Conservation (phyloP, 2,888 invertebrate genomes). For the Aproaerema taeniolella region DNA sequence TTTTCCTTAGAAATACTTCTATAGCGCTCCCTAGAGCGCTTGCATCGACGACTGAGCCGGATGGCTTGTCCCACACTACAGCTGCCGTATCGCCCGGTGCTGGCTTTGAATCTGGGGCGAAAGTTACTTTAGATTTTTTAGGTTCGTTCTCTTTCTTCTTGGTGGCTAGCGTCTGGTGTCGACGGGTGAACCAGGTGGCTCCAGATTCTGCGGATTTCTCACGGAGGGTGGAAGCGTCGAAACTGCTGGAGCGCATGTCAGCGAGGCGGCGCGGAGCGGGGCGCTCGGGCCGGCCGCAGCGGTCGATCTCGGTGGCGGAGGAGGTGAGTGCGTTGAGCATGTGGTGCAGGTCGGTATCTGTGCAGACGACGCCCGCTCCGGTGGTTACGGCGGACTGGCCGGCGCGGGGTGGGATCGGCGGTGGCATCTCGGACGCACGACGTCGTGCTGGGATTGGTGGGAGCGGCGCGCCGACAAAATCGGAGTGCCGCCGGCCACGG, state of each 20-base stretch:
- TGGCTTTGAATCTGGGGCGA: constrained; percentile 80
- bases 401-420: constrained; percentile 53
- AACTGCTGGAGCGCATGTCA: constrained; percentile 89
- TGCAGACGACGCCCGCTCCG: constrained; percentile 83
- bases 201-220: constrained; percentile 66
- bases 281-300: constrained; percentile 80
- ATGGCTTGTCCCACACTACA: constrained; percentile 85
- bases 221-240: constrained; percentile 86
- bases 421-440: constrained; percentile 86
- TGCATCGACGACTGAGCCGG: constrained; percentile 87
- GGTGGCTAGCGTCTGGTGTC: constrained; percentile 86
- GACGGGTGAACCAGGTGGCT: constrained; percentile 86
- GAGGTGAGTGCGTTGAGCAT: constrained; percentile 88
- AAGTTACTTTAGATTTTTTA: constrained; percentile 74
- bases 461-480: constrained; percentile 79
- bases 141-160: constrained; percentile 73
- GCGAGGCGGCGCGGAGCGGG: constrained; percentile 77
- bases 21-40: constrained; percentile 89
- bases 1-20: constrained; percentile 86
- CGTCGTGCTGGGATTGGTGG: constrained; percentile 79
- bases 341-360: constrained; percentile 87
- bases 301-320: constrained; percentile 87
- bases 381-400: constrained; percentile 54
- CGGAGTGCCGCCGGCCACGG: constrained; percentile 83
- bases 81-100: constrained; percentile 77